phyloP scores from a whole-genome alignment of 2,888 invertebrate species.

The Eurytoma californica region DNA sequence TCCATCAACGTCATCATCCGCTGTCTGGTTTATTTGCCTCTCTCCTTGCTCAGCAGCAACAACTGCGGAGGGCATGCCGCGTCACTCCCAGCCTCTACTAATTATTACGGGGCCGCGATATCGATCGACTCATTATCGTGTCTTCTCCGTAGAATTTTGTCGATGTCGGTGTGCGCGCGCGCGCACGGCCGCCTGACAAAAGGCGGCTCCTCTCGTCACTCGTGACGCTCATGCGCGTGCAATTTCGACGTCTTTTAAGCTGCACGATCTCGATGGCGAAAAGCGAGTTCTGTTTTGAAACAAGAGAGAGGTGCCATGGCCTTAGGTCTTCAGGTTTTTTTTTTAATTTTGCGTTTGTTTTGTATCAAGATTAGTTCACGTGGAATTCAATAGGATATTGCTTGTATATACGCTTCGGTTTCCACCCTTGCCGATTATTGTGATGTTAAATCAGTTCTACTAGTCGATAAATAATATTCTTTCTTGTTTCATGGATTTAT shows the following conservation, averaged over 20 bases:
- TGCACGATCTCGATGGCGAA: slow-evolving; percentile 1
- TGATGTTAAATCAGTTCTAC: too few species aligned
- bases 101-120: slow-evolving; percentile 54
- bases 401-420: too few species aligned
- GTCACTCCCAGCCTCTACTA: slow-evolving; percentile 49
- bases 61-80: slow-evolving; percentile 29
- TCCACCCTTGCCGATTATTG: too few species aligned
- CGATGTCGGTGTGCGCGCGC: background rate
- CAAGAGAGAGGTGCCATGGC: background rate
- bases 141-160: slow-evolving; percentile 41
- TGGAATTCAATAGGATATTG: too few species aligned
- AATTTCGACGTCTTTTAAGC: background rate
- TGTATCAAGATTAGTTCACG: too few species aligned
- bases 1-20: slow-evolving; percentile 21
- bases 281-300: background rate
- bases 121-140: slow-evolving; percentile 59
- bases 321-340: background rate
- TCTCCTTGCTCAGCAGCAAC: background rate
- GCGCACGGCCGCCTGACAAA: background rate
- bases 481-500: too few species aligned
- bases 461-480: too few species aligned
- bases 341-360: background rate
- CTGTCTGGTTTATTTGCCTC: slow-evolving; percentile 42
- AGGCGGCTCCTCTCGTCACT: background rate
- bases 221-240: background rate